Percentiles rank a stretch among this genome's conserved stretches.
Evolutionary conservation across 2,888 invertebrate genomes (phyloP).

Genomic region (Griposia aprilina): DNA sequence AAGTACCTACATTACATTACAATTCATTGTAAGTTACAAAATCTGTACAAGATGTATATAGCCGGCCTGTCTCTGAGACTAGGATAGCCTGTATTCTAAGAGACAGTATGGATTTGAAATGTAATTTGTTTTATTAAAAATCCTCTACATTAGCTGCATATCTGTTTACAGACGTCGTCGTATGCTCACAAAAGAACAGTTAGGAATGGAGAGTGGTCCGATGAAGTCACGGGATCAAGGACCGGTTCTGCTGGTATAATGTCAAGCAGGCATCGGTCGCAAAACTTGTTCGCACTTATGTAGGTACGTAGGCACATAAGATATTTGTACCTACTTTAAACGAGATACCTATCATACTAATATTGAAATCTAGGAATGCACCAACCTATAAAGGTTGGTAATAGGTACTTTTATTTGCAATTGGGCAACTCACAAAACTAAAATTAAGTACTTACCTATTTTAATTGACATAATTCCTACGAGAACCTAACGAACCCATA

Average conservation of each 20-base stretch:
- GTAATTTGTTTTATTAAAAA: conserved; percentile 12
- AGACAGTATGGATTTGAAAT: conserved; percentile 7
- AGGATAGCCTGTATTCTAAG: no score
- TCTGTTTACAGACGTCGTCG: conserved; percentile 16
- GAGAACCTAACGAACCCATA: not conserved
- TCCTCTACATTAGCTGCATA: not conserved
- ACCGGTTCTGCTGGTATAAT: conserved; percentile 60
- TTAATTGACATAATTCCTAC: not conserved
- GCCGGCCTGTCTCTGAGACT: no score
- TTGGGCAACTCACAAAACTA: no score
- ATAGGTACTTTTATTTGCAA: no score
- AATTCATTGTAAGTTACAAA: no score
- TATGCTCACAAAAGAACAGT: conserved; percentile 54
- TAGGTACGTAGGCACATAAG: conserved; percentile 4
- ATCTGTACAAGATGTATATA: no score
- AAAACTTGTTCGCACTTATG: conserved; percentile 36
- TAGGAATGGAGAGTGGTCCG: conserved; percentile 48
- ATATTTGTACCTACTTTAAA: not conserved
- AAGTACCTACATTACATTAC: no score
- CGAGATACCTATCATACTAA: not conserved
- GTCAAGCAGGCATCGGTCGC: conserved; percentile 43
- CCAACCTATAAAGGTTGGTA: not conserved
- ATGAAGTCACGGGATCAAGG: conserved; percentile 51
- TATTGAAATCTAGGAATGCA: not conserved
- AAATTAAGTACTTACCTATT: conserved; percentile 7